Evolutionary conservation across 1,140 invertebrate genomes (phyloP).

Genomic region (Latrodectus geometricus): DNA sequence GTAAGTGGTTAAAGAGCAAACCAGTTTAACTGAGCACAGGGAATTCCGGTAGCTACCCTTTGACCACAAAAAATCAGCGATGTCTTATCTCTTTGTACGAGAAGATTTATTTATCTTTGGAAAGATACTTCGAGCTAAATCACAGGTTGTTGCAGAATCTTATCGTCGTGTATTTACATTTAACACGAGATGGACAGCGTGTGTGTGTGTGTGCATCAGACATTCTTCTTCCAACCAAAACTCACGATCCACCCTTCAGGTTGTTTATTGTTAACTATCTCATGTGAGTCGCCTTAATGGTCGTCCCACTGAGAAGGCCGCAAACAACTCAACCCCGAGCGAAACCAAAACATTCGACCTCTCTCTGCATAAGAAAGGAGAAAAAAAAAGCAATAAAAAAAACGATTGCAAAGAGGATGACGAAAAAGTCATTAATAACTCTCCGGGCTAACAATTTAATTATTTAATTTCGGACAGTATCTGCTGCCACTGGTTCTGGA

Average conservation of each 20-base stretch:
- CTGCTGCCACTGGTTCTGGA: not conserved
- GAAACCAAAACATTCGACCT: conserved; percentile 16
- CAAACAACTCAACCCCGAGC: conserved; percentile 4
- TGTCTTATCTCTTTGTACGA: too few relatives aligned
- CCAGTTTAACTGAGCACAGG: too few relatives aligned
- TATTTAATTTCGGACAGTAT: conserved; percentile 22
- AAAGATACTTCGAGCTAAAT: not conserved
- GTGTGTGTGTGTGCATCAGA: not conserved
- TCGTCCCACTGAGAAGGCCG: not conserved
- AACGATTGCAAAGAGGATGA: not conserved
- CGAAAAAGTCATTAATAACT: conserved; percentile 15
- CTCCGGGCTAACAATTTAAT: conserved; percentile 9
- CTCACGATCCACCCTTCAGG: conserved; percentile 4
- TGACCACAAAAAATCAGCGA: too few relatives aligned
- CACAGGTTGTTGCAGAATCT: not conserved
- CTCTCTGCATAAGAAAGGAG: not conserved
- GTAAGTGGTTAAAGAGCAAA: too few relatives aligned
- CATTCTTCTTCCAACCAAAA: not conserved
- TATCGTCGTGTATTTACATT: not conserved
- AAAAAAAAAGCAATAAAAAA: not conserved
- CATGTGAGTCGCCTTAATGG: not conserved
- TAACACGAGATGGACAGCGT: not conserved
- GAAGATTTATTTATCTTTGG: too few relatives aligned
- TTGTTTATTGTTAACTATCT: conserved; percentile 4
- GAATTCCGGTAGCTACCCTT: too few relatives aligned